These are phyloP conservation scores for Acromyrmex heyeri DNA, from an alignment of 1,140 invertebrate genomes.

Conservation along the genomic window DNA sequence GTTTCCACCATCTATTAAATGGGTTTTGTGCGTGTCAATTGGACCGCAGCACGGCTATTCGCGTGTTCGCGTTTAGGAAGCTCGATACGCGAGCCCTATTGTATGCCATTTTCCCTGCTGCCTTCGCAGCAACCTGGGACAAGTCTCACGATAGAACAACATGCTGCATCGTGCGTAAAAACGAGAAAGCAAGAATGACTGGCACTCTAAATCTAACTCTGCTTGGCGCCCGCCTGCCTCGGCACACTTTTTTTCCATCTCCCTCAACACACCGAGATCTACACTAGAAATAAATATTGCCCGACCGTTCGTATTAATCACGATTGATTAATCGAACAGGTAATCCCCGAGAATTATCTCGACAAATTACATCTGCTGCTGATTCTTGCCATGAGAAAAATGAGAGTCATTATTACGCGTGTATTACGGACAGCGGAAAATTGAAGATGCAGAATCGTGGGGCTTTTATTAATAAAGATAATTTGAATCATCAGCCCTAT, in stretches of 20 bases:
- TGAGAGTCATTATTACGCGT: background rate
- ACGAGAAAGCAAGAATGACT: background rate
- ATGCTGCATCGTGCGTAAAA: background rate
- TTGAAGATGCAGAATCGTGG: background rate
- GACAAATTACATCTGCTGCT: background rate
- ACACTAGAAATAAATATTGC: conserved; percentile 1
- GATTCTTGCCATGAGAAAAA: background rate
- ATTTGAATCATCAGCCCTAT: conserved; percentile 17
- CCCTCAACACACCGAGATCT: background rate
- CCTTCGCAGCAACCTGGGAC: background rate
- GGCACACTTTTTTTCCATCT: background rate
- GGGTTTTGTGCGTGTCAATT: conserved; percentile 65
- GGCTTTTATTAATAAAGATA: conserved; percentile 39
- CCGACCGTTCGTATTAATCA: conserved; percentile 42
- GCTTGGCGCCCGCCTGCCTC: conserved; percentile 1
- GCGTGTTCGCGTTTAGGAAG: conserved; percentile 36
- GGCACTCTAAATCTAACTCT: background rate
- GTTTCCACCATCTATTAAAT: conserved; percentile 58
- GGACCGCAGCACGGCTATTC: conserved; percentile 28
- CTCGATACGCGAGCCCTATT: conserved; percentile 34
- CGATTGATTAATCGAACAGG: conserved; percentile 17
- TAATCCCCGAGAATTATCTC: background rate
- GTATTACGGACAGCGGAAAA: background rate
- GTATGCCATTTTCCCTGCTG: background rate
- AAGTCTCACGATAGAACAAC: background rate